Evolutionary conservation across 2,113 vertebrate genomes (phyloP), one percentile per base, ranked within the genome.

Genomic region (Donacobius atricapilla): DNA sequence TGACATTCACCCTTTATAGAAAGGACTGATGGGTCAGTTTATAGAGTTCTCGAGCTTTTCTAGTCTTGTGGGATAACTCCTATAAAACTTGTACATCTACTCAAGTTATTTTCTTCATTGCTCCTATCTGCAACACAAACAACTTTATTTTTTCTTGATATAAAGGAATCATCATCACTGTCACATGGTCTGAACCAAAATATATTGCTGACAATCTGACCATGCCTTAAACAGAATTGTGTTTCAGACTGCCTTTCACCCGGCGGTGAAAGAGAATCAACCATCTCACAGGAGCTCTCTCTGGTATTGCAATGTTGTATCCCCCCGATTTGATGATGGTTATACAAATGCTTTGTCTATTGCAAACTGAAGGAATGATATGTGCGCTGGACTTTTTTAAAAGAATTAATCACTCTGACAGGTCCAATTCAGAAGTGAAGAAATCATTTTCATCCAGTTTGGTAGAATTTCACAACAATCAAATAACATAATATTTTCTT

Each of bases 311-410:
- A 66, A 22, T 24, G 69, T 73, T 96, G 96, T n/a, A 76, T 69
- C 33, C 80, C 40, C 53, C 70, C 90, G 66, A 85, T 95, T 71
- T 89, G 70, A 70, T 79, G 68, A 63, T 69, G 70, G 65, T 87
- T 84, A 42, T 64, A 51, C 30, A 56, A 24, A 48, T 92, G 25
- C 14, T 92, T 75, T 75, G 35, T 35, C 22, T 51, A 2, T 28
- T 89, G 45, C 35, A 48, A 78, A 40, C 28, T 48, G 40, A 44
- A 81, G n/a, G 28, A 58, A 77, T 47, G 40, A 20, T 28, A 65
- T 6, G 5, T 44, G 44, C 61, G 12, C 18, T 47, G 1, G 1
- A 24, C 5, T 13, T 30, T 35, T 75, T n/a, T 2, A 2, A 42
- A 61, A 31, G 50, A 68, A n/a, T 4, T 6, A 83, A 50, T 33